These are phyloP conservation scores for Cetonia aurata DNA, from an alignment of 2,888 invertebrate genomes.

Conservation along the genomic window DNA sequence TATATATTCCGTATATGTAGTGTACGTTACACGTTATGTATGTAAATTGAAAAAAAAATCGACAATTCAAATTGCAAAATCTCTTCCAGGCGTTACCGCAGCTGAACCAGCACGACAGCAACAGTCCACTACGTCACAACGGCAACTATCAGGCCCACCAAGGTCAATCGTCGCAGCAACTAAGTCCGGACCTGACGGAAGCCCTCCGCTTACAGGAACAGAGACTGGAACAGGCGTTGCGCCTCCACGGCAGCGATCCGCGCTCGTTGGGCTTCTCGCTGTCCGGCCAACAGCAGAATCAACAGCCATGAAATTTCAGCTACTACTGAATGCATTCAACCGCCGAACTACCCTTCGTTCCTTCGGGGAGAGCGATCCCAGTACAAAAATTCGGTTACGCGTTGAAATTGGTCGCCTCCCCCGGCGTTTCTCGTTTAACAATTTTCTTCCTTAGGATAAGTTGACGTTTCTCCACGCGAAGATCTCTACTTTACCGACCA, in stretches of 20 bases:
- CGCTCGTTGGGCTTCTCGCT: constrained; percentile 84
- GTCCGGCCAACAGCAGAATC: constrained; percentile 67
- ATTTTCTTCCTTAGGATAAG: too few relatives aligned
- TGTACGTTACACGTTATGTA: too few relatives aligned
- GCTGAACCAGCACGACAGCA: constrained; percentile 65
- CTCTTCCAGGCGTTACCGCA: constrained; percentile 62
- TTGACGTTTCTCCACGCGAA: too few relatives aligned
- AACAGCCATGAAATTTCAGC: constrained; percentile 83
- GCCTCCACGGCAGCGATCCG: constrained; percentile 83
- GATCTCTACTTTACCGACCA: constrained; percentile 30
- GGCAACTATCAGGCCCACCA: constrained; percentile 65
- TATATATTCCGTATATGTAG: too few relatives aligned
- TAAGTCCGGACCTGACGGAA: constrained; percentile 79
- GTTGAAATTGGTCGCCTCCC: too few relatives aligned
- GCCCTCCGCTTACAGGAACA: constrained; percentile 80
- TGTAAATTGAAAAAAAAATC: too few relatives aligned
- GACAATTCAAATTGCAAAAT: neutral
- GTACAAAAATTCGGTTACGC: too few relatives aligned
- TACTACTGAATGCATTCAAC: constrained; percentile 76
- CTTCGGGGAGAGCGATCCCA: constrained; percentile 2
- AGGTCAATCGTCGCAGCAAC: constrained; percentile 63
- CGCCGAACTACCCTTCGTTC: neutral
- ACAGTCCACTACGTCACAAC: constrained; percentile 65
- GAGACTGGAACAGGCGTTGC: constrained; percentile 84
- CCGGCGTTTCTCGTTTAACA: too few relatives aligned